Conservation (phyloP, 1,140 invertebrate genomes). For the Uloborus diversus region DNA sequence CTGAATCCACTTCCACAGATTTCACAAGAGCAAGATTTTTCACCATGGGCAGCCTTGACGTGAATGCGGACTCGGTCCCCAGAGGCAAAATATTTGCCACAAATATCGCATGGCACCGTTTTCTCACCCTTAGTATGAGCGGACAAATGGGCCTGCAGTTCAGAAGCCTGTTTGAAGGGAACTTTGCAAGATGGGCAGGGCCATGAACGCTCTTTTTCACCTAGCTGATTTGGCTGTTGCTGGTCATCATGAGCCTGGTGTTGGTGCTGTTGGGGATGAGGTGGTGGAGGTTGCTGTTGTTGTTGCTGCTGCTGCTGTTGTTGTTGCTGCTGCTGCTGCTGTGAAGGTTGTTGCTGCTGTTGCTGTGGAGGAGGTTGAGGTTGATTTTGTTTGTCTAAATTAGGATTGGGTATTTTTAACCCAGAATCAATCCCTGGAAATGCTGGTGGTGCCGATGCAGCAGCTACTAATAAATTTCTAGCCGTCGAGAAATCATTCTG, state of each 20-base stretch:
- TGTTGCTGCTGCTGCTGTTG: conserved; percentile 26
- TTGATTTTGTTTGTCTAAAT: conserved; percentile 52
- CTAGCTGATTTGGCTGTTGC: not conserved
- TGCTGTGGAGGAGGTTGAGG: conserved; percentile 15
- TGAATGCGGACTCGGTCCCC: conserved; percentile 60
- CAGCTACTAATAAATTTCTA: conserved; percentile 46
- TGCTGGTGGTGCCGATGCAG: conserved; percentile 54
- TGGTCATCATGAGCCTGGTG: conserved; percentile 24
- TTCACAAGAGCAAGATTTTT: conserved; percentile 58
- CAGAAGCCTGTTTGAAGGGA: conserved; percentile 60
- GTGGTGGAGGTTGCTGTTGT: conserved; percentile 19
- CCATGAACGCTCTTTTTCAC: conserved; percentile 57
- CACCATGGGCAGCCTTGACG: conserved; percentile 55
- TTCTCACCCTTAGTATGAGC: conserved; percentile 60
- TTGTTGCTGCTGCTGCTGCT: conserved; percentile 13
- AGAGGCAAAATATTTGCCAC: conserved; percentile 61
- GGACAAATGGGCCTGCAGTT: conserved; percentile 60
- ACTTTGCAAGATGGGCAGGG: conserved; percentile 62
- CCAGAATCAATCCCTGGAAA: conserved; percentile 58
- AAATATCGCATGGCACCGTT: conserved; percentile 60
- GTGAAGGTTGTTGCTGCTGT: conserved; percentile 16
- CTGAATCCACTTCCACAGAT: conserved; percentile 61
- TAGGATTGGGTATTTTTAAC: conserved; percentile 39
- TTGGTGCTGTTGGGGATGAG: conserved; percentile 22
- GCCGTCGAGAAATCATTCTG: conserved; percentile 41